Evolutionary conservation across 2,888 invertebrate genomes (phyloP), one percentile per base, ranked within the genome.

Genomic region (Hemithea aestivaria): DNA sequence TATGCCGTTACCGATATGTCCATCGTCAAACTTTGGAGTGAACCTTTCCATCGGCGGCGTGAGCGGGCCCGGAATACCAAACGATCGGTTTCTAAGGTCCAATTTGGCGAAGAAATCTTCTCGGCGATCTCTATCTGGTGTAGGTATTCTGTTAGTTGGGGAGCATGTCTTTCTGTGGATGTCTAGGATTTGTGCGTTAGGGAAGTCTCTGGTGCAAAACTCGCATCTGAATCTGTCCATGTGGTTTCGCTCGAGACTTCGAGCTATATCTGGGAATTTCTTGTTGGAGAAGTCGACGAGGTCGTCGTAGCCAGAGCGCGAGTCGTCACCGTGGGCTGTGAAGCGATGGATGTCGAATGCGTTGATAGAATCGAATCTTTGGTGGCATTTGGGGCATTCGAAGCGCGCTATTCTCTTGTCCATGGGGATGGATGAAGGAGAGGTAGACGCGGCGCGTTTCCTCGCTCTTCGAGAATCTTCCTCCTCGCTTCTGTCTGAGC

Each of bases 71-170:
- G 85, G 72, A 50, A 85, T 79, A 4, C 78, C 79, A 39, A 90
- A 89, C 0, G 92, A 89, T 51, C 91, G 91, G 68, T 94, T 93
- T 64, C 92, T 92, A 23, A 95, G 88, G 64, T 95, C 92, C 11
- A 96, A 80, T 46, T 93, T 91, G 1, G 94, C 93, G 63, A 96
- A 93, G 70, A 96, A 96, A 54, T 94, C 93, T 40, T 93, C 93
- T 23, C 95, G 89, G 28, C 89, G 87, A 11, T 91, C 89, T 37
- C 91, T 89, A 33, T 90, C 91, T 10, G 90, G 90, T 12, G 77
- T 81, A 1, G 71, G 66, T 10, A 79, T 65, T 29, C 82, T 73
- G 24, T 80, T 79, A 3, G 81, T 55, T 1, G 73, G 70, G 25
- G 71, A 56, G 52, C 88, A 87, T 1, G 78, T 59, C 43, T 88